Evolutionary conservation across 2,113 vertebrate genomes (phyloP).

Genomic region (Boulengeromyrus knoepffleri): DNA sequence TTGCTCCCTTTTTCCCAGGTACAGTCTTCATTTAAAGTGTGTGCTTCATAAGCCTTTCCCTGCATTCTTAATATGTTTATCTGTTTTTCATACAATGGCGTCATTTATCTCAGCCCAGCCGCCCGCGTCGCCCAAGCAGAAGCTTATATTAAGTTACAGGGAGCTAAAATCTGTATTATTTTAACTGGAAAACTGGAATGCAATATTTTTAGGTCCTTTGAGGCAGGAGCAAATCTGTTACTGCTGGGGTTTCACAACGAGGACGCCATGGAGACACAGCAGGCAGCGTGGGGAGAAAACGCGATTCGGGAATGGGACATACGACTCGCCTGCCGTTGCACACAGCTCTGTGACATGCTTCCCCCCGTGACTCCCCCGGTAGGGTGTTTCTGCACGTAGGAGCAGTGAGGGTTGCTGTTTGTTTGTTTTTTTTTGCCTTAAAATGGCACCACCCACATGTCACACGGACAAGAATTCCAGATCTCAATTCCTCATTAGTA

Average conservation of each 20-base stretch:
- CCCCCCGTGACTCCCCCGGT: not conserved
- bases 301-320: not conserved
- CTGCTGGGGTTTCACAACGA: not conserved
- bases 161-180: slow-evolving; percentile 14
- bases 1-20: not conserved
- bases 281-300: not conserved
- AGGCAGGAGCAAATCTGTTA: not conserved
- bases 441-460: not conserved
- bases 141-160: slow-evolving; percentile 22
- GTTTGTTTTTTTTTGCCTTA: not conserved
- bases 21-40: not conserved
- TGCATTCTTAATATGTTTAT: slow-evolving; percentile 24
- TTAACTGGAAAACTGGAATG: slow-evolving; percentile 9
- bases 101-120: slow-evolving; percentile 14
- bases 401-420: not conserved
- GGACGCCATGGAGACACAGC: not conserved
- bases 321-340: not conserved
- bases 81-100: not conserved
- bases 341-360: not conserved
- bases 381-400: not conserved
- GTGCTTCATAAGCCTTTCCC: slow-evolving; percentile 14
- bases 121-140: not conserved
- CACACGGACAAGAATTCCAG: not conserved
- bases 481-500: not conserved
- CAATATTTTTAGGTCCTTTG: slow-evolving; percentile 13